Base-by-base conservation (phyloP, 2,113 vertebrate genomes). In the Laterallus jamaicensis region DNA sequence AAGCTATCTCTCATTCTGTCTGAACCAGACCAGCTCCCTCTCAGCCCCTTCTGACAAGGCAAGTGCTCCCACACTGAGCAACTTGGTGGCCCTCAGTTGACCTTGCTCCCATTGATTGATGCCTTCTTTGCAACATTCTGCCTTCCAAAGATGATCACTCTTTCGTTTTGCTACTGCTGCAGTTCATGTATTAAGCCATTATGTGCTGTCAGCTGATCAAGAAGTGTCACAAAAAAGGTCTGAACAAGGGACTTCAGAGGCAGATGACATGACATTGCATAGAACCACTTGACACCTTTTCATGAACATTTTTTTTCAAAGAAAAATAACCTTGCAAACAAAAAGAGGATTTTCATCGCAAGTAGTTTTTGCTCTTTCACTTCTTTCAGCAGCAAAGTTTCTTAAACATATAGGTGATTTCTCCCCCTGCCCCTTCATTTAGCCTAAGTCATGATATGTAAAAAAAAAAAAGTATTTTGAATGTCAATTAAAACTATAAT, bases 161-260 rank as follows among this genome's bases (percentile, higher is more conserved):
- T 86, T 88, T 47, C n/a, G 63, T 90, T 93, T 88, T 68, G 58
- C 26, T 55, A 54, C 44, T 62, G 75, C 28, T 82, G 73, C 74
- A 20, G 24, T 82, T 79, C 69, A 31, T 56, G 19, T 66, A 56
- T 68, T 82, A 89, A 89, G 58, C 8, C 54, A 58, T 82, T 82
- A 16, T 71, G 44, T 55, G 50, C 35, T 74, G 31, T 76, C 1
- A 3, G 22, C 50, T 91, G 59, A 73, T 74, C 74, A 92, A 91
- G 82, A 84, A 14, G 62, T 93, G 70, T 12, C 82, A 80, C 32
- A 82, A 44, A 13, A 85, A 69, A 92, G 54, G 54, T 91, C 54
- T 55, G 80, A 76, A 59, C 26, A 67, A 67, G 15, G 74, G 40
- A n/a, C 58, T 66, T 92, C 54, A 81, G n/a, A 74, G 64, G 55